Conservation (phyloP, 1,140 invertebrate species). For the Calephelis virginiensis region DNA sequence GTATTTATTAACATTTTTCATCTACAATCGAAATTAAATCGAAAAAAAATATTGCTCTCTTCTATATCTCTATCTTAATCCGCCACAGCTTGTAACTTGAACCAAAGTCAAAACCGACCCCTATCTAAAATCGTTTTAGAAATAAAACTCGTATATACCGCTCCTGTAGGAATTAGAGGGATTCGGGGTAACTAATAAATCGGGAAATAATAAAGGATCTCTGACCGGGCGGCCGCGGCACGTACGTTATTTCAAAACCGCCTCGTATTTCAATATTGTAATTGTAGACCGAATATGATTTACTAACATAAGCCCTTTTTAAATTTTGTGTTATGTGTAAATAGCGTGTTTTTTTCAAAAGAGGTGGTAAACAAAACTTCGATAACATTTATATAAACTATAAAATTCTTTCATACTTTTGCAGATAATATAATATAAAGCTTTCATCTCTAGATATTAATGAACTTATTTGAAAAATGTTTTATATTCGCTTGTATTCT, state of each 20-base stretch:
- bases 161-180: conserved; percentile 61
- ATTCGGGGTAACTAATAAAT: conserved; percentile 64
- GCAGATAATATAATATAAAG: too few species aligned
- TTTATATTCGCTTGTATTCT: too few species aligned
- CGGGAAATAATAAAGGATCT: conserved; percentile 60
- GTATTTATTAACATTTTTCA: too few species aligned
- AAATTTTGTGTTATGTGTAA: too few species aligned
- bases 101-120: conserved; percentile 41
- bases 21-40: too few species aligned
- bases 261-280: conserved; percentile 9
- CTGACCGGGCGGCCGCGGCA: conserved; percentile 24
- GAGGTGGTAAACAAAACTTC: too few species aligned
- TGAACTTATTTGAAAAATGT: too few species aligned
- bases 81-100: conserved; percentile 16
- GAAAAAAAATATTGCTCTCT: too few species aligned
- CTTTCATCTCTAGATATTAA: too few species aligned
- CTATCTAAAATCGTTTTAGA: conserved; percentile 71
- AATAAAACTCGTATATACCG: conserved; percentile 61
- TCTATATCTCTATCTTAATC: background rate
- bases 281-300: conserved; percentile 17
- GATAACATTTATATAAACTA: too few species aligned
- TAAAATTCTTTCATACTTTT: too few species aligned
- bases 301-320: conserved; percentile 3
- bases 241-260: conserved; percentile 27
- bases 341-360: too few species aligned